A percentile compares a stretch with the other conserved stretches of the same genome.
Evolutionary conservation across 2,888 invertebrate species (phyloP).

Genomic region (Athalia rosae): DNA sequence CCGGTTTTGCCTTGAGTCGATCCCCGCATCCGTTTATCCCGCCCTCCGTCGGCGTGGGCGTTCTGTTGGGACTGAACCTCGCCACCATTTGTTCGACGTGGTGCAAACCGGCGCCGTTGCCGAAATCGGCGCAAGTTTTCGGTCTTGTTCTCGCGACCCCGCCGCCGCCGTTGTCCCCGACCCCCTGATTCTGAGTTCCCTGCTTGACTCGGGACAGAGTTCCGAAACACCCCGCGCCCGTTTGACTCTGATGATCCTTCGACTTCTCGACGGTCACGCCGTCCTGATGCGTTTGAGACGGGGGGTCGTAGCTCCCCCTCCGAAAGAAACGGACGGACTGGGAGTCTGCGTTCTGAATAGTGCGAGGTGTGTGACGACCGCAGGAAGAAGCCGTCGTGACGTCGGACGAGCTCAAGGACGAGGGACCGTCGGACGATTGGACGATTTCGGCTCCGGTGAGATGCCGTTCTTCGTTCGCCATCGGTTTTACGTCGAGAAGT

Average conservation of each 20-base stretch:
- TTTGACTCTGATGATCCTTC: not conserved
- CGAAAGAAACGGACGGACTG: not conserved
- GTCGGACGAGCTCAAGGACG: slow-evolving; percentile 1
- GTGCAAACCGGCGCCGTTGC: not conserved
- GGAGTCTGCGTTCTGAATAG: no score
- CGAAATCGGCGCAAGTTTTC: not conserved
- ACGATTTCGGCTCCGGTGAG: slow-evolving; percentile 13
- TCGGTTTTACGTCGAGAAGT: not conserved
- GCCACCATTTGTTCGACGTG: slow-evolving; percentile 41
- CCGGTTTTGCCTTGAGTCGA: slow-evolving; percentile 51
- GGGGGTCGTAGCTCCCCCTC: slow-evolving; percentile 22
- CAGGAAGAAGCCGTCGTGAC: no score
- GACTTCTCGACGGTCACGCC: not conserved
- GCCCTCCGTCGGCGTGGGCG: slow-evolving; percentile 22
- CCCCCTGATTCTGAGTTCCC: no score
- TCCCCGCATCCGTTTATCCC: not conserved
- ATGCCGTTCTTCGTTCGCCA: slow-evolving; percentile 6
- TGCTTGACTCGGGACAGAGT: no score
- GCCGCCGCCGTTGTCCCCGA: no score
- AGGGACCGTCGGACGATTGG: slow-evolving; percentile 19
- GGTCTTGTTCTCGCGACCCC: not conserved
- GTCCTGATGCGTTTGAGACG: not conserved
- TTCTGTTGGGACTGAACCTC: slow-evolving; percentile 31
- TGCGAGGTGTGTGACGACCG: no score
- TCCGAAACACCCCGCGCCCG: not conserved